Percentiles rank a stretch among this genome's conserved stretches.
phyloP scores from a whole-genome alignment of 2,797 vertebrate species.

The Pampus argenteus region DNA sequence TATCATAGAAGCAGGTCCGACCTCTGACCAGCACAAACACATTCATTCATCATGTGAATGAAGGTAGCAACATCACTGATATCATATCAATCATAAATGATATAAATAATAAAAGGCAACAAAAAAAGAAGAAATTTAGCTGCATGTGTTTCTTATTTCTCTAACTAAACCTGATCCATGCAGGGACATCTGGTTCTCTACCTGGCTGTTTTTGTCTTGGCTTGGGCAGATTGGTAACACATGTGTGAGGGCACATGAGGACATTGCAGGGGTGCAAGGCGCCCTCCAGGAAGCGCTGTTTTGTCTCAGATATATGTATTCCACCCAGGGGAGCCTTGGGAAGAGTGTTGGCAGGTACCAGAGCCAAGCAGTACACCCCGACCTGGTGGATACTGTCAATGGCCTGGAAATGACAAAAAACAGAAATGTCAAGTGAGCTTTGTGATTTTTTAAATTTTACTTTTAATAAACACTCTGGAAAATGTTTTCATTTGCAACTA shows the following conservation, averaged over 20 bases:
- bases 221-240: constrained; percentile 96
- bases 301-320: constrained; percentile 96
- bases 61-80: constrained; percentile 10
- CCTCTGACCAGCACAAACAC: constrained; percentile 83
- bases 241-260: constrained; percentile 96
- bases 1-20: constrained; percentile 97
- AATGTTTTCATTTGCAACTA: neutral
- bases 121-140: neutral
- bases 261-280: constrained; percentile 95
- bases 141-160: constrained; percentile 2
- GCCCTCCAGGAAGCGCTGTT: constrained; percentile 95
- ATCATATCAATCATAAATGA: no score
- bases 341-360: constrained; percentile 96
- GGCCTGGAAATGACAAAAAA: constrained; percentile 81
- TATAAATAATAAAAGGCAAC: neutral
- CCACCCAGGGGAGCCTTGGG: constrained; percentile 96
- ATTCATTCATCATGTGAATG: constrained; percentile 3
- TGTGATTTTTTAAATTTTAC: neutral
- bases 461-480: neutral
- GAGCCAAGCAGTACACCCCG: constrained; percentile 94
- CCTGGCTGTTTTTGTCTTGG: constrained; percentile 96
- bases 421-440: neutral
- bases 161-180: neutral
- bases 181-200: constrained; percentile 41
- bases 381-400: constrained; percentile 98